phyloP scores from a whole-genome alignment of 2,797 vertebrate genomes.

The Anomalospiza imberbis region DNA sequence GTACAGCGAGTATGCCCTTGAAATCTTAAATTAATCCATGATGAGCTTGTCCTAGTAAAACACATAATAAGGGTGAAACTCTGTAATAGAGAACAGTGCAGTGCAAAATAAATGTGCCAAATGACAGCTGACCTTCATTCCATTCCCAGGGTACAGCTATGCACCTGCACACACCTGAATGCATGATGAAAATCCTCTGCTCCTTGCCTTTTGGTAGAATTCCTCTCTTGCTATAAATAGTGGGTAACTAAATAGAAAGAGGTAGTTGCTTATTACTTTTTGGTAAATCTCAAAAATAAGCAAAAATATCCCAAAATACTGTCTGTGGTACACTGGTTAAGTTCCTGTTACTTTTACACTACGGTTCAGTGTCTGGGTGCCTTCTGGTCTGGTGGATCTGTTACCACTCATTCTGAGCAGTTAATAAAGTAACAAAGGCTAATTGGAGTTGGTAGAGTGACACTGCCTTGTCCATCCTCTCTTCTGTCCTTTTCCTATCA shows the following conservation, averaged over 20 bases:
- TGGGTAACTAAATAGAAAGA: neutral
- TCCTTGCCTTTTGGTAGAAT: neutral
- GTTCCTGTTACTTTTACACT: neutral
- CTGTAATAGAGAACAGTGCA: neutral
- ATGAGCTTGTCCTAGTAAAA: neutral
- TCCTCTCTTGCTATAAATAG: neutral
- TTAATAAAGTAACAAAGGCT: neutral
- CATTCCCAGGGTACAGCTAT: neutral
- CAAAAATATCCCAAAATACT: neutral
- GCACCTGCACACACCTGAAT: neutral
- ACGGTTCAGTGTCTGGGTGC: fast-evolving
- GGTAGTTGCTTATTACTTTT: neutral
- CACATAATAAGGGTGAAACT: neutral
- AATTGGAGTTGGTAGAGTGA: neutral
- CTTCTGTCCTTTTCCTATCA: neutral
- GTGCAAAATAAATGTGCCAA: neutral
- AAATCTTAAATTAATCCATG: neutral
- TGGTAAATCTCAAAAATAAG: neutral
- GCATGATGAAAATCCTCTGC: neutral
- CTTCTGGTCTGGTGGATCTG: neutral
- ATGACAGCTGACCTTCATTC: neutral
- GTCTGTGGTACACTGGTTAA: neutral
- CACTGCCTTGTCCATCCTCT: neutral
- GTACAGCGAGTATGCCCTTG: neutral
- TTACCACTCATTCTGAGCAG: neutral